Conservation (phyloP, 2,113 vertebrate genomes). For the Semicossyphus pulcher region DNA sequence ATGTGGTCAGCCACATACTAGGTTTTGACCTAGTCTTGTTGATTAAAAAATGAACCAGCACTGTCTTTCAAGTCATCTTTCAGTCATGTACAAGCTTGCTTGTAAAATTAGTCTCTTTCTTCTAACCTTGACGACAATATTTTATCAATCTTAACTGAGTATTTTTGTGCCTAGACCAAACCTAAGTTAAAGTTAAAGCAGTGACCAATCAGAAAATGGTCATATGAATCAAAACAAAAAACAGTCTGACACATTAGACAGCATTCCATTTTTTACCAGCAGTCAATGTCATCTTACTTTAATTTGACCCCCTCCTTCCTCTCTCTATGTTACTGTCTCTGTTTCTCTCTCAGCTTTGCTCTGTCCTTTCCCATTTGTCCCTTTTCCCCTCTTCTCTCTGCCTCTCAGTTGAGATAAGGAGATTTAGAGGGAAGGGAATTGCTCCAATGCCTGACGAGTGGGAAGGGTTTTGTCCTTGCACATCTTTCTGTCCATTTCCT, state of each 20-base stretch:
- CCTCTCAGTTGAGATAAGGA: conserved; percentile 51
- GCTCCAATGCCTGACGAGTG: conserved; percentile 10
- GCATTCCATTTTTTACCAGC: rapidly evolving
- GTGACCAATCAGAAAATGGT: too few species aligned
- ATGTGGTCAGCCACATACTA: too few species aligned
- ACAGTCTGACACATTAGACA: too few species aligned
- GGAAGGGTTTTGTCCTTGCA: conserved; percentile 26
- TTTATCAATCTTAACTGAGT: not conserved
- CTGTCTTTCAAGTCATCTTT: too few species aligned
- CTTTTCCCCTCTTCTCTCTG: conserved; percentile 18
- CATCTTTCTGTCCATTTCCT: conserved; percentile 7
- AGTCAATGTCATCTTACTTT: not conserved
- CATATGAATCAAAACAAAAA: too few species aligned
- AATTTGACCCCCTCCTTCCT: not conserved
- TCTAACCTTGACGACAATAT: too few species aligned
- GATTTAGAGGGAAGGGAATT: conserved; percentile 37
- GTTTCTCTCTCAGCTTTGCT: conserved; percentile 13
- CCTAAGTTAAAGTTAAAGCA: too few species aligned
- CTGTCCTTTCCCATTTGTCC: conserved; percentile 37
- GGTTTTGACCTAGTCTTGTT: too few species aligned
- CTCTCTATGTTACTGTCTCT: not conserved
- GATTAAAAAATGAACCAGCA: too few species aligned
- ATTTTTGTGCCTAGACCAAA: not conserved
- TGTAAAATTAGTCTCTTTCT: too few species aligned
- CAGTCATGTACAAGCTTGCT: too few species aligned